A percentile compares a stretch with the other conserved stretches of the same genome.
These are phyloP conservation scores for Macquaria australasica DNA, from an alignment of 2,113 vertebrate genomes.

Conservation along the genomic window DNA sequence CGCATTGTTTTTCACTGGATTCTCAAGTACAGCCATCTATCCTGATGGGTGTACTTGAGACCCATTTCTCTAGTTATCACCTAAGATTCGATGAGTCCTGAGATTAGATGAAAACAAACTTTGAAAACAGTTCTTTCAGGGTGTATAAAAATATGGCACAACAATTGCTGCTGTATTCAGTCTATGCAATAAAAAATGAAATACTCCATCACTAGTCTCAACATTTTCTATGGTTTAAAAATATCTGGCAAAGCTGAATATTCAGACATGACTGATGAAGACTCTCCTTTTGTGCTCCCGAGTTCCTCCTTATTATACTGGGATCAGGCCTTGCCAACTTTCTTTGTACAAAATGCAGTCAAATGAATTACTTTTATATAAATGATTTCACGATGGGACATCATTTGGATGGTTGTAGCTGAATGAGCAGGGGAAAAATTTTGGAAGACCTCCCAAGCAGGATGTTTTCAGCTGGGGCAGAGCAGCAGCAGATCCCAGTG, in stretches of 20 bases:
- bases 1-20: background rate
- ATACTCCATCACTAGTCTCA: too few relatives aligned
- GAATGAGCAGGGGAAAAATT: constrained; percentile 7
- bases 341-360: background rate
- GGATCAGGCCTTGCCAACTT: background rate
- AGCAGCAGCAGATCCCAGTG: constrained; percentile 23
- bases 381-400: background rate
- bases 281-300: background rate
- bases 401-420: constrained; percentile 11
- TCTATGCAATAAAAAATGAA: background rate
- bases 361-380: constrained; percentile 1
- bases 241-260: constrained; percentile 6
- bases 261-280: background rate
- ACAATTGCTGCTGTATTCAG: background rate
- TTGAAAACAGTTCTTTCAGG: background rate
- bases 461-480: constrained; percentile 41
- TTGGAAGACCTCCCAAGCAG: constrained; percentile 24
- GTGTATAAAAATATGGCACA: background rate
- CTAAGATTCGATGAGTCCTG: background rate
- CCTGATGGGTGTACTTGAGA: background rate
- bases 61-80: background rate
- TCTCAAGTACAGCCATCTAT: background rate
- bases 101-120: background rate
- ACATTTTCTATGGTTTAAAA: background rate
- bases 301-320: background rate